phyloP scores from a whole-genome alignment of 2,888 invertebrate species.

The Subacronicta megacephala region DNA sequence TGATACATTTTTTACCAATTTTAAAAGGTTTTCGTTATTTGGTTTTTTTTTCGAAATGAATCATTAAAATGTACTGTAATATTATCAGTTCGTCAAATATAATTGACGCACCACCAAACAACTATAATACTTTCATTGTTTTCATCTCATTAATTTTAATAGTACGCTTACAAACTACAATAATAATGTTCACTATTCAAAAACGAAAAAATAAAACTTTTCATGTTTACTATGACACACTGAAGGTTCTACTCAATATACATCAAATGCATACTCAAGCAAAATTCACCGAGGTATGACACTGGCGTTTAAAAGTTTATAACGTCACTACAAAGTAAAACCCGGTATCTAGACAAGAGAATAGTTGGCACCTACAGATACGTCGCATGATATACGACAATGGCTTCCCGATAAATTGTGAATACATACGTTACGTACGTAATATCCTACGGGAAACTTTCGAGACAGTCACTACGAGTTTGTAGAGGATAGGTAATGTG shows the following conservation, averaged over 20 bases:
- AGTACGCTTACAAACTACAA: neutral
- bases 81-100: slow-evolving; percentile 28
- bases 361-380: slow-evolving; percentile 74
- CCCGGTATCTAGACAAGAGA: slow-evolving; percentile 58
- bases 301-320: slow-evolving; percentile 59
- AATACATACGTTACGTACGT: slow-evolving; percentile 61
- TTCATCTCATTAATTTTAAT: slow-evolving; percentile 21
- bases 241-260: slow-evolving; percentile 6
- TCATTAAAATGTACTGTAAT: slow-evolving; percentile 19
- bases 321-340: slow-evolving; percentile 64
- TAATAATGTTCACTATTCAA: neutral
- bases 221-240: slow-evolving; percentile 5
- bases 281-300: slow-evolving; percentile 39
- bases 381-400: slow-evolving; percentile 69
- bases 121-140: slow-evolving; percentile 8
- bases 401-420: slow-evolving; percentile 80
- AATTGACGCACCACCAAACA: slow-evolving; percentile 34
- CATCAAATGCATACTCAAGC: slow-evolving; percentile 15
- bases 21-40: no score
- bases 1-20: no score
- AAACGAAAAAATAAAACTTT: neutral
- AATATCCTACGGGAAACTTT: slow-evolving; percentile 68
- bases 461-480: slow-evolving; percentile 63
- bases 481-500: slow-evolving; percentile 46
- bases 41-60: slow-evolving; percentile 1